These are phyloP conservation scores for Sinodicranocentrus sp. DNA, from an alignment of 2,888 invertebrate genomes.

Conservation along the genomic window DNA sequence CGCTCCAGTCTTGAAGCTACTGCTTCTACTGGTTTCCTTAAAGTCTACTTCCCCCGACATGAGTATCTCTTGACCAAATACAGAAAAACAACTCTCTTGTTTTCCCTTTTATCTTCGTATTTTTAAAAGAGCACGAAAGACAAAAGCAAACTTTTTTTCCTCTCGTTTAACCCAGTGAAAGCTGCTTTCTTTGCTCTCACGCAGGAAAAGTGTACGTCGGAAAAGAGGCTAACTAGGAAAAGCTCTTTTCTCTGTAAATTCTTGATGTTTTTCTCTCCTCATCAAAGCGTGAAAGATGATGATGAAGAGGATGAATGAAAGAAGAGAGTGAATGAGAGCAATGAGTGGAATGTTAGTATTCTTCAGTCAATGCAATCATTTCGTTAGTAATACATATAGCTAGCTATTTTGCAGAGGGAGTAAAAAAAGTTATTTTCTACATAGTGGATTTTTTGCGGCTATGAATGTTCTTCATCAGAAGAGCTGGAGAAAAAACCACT, in stretches of 20 bases:
- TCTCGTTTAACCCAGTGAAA: conserved; percentile 1
- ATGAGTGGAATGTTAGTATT: conserved; percentile 52
- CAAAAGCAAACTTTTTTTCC: neutral
- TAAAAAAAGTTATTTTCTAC: conserved; percentile 1
- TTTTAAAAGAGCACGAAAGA: neutral
- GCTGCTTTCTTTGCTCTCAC: neutral
- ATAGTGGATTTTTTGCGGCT: neutral
- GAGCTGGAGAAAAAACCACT: neutral
- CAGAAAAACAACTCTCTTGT: neutral
- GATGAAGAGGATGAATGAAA: conserved; percentile 32
- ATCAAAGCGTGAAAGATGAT: conserved; percentile 4
- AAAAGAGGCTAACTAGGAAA: too few relatives aligned
- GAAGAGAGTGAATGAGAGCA: conserved; percentile 37
- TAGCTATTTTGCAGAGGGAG: neutral
- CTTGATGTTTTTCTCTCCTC: conserved; percentile 3
- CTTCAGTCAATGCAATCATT: conserved; percentile 29
- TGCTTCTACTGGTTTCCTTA: conserved; percentile 26
- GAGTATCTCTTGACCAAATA: conserved; percentile 4
- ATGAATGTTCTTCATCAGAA: neutral
- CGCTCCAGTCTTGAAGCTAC: conserved; percentile 36
- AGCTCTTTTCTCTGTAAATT: neutral
- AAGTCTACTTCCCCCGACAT: conserved; percentile 49
- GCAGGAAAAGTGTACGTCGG: too few relatives aligned
- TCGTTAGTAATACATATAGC: conserved; percentile 9
- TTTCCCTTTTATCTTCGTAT: neutral